Conservation (phyloP, 1,140 invertebrate genomes). For the Oncopeltus fasciatus region DNA sequence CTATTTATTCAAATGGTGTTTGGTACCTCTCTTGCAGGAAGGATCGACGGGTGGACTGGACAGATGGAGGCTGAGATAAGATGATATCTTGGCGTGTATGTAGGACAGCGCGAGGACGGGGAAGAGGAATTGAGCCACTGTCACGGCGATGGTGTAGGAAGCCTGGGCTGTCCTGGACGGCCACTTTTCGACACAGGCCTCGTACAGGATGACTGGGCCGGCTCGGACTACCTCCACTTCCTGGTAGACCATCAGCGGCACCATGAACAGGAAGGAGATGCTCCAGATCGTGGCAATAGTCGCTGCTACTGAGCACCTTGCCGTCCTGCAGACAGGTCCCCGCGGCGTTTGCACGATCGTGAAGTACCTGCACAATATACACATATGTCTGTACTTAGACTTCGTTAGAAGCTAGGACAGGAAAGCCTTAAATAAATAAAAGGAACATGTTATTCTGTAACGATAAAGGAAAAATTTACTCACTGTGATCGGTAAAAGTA, state of each 20-base stretch:
- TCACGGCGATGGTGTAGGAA: conserved; percentile 33
- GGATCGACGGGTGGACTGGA: conserved; percentile 21
- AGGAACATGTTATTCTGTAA: too few species aligned
- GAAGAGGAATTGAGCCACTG: conserved; percentile 37
- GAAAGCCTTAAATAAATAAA: too few species aligned
- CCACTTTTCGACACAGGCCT: conserved; percentile 30
- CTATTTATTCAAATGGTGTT: too few species aligned
- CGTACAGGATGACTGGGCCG: conserved; percentile 27
- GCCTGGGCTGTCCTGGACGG: conserved; percentile 22
- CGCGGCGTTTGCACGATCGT: conserved; percentile 35
- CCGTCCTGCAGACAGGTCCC: conserved; percentile 23
- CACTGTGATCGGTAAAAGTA: too few species aligned
- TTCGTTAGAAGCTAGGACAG: too few species aligned
- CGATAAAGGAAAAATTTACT: too few species aligned
- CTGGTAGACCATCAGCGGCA: conserved; percentile 36
- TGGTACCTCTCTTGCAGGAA: conserved; percentile 25
- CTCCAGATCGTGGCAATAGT: conserved; percentile 38
- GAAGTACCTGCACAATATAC: conserved; percentile 32
- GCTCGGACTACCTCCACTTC: conserved; percentile 29
- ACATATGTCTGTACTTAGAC: too few species aligned
- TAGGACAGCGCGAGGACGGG: conserved; percentile 36
- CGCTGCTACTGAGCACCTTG: conserved; percentile 25
- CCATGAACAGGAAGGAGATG: conserved; percentile 32
- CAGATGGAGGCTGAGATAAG: conserved; percentile 29
- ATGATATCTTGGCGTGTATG: conserved; percentile 36